These are phyloP conservation scores for Danio albolineatus DNA, from an alignment of 2,797 vertebrate genomes.

Conservation along the genomic window DNA sequence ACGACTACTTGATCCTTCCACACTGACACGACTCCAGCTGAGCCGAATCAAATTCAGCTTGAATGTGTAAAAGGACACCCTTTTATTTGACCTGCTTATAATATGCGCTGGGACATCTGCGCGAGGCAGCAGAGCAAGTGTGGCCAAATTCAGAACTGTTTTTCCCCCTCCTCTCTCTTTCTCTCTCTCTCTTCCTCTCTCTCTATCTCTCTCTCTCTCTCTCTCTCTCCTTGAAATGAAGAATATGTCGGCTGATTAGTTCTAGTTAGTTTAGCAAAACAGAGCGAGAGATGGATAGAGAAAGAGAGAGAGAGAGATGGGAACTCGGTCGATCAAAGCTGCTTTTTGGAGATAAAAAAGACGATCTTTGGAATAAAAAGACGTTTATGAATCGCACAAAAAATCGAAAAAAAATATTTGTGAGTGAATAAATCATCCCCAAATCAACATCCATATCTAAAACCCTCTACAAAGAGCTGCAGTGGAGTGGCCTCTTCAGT, in stretches of 20 bases:
- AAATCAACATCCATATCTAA: conserved; percentile 48
- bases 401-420: conserved; percentile 71
- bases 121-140: conserved; percentile 73
- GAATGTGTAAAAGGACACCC: conserved; percentile 73
- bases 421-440: conserved; percentile 64
- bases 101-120: conserved; percentile 77
- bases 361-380: conserved; percentile 53
- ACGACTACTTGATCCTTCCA: conserved; percentile 62
- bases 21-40: conserved; percentile 55
- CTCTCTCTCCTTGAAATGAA: conserved; percentile 65
- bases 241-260: conserved; percentile 73
- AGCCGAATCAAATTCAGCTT: conserved; percentile 70
- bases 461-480: conserved; percentile 64
- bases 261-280: conserved; percentile 64
- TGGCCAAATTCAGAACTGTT: conserved; percentile 74
- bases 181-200: neutral
- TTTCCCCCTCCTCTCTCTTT: conserved; percentile 52
- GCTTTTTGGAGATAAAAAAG: conserved; percentile 66
- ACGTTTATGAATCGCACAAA: neutral
- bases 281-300: conserved; percentile 6
- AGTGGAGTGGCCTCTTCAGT: conserved; percentile 72
- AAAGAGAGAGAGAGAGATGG: conserved; percentile 48
- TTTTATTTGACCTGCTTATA: conserved; percentile 76
- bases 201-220: too few relatives aligned
- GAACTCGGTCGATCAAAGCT: conserved; percentile 69